A percentile compares a stretch with the other conserved stretches of the same genome.
Conservation (phyloP, 30 jellyfish, hydroid and myxozoan species). For the Turritopsis rubra region DNA sequence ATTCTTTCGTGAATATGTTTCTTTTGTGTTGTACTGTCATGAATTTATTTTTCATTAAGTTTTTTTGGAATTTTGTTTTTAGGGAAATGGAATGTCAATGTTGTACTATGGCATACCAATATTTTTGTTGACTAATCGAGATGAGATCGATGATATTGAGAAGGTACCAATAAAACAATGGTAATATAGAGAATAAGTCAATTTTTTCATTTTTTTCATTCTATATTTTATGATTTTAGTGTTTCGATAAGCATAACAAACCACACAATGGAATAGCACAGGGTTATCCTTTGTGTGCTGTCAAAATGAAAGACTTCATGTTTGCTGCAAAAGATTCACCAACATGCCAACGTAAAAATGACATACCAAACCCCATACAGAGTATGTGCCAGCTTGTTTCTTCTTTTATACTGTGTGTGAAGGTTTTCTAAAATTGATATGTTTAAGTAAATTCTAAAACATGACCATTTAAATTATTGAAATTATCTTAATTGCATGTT, state of each 20-base stretch:
- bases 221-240: conserved; percentile 27
- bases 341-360: conserved; percentile 87
- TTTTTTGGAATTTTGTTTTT: neutral
- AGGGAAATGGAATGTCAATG: conserved; percentile 96
- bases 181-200: neutral
- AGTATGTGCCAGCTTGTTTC: conserved; percentile 28
- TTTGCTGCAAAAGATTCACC: conserved; percentile 99
- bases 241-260: conserved; percentile 60
- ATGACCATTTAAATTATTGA: too few relatives aligned
- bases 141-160: conserved; percentile 64
- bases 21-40: neutral
- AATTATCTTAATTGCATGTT: too few relatives aligned
- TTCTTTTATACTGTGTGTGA: neutral
- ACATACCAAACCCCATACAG: conserved; percentile 42
- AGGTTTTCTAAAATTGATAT: too few relatives aligned
- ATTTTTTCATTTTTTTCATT: conserved; percentile 4
- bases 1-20: neutral
- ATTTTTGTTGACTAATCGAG: conserved; percentile 72
- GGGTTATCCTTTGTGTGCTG: conserved; percentile 82
- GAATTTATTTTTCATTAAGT: neutral
- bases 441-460: too few relatives aligned
- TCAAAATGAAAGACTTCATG: conserved; percentile 96
- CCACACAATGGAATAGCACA: conserved; percentile 55
- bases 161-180: conserved; percentile 48
- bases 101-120: conserved; percentile 91